Conservation (phyloP, 2,888 invertebrate species). For the Augiades crinisus region DNA sequence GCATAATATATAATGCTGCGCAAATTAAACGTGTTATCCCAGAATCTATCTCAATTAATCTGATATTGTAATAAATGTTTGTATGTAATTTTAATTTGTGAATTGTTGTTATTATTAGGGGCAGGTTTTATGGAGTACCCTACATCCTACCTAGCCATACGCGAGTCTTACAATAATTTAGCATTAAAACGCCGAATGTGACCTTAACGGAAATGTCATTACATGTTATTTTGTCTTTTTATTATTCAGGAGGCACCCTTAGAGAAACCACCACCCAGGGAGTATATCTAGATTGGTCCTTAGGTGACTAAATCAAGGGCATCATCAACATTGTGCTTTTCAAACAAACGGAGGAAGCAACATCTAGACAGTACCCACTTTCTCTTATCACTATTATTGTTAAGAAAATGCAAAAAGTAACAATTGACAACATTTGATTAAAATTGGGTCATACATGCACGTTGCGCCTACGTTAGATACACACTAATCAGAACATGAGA, state of each 20-base stretch:
- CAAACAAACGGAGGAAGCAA: slow-evolving; percentile 33
- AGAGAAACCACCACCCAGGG: slow-evolving; percentile 4
- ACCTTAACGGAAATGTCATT: neutral
- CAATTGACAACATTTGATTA: slow-evolving; percentile 35
- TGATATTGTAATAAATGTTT: too few species aligned
- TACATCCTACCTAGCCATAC: too few species aligned
- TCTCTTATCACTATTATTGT: slow-evolving; percentile 31
- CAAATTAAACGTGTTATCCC: too few species aligned
- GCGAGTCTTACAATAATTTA: too few species aligned
- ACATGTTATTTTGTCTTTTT: neutral
- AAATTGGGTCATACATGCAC: slow-evolving; percentile 14
- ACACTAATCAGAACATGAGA: slow-evolving; percentile 44
- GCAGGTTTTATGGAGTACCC: too few species aligned
- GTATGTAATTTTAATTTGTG: too few species aligned
- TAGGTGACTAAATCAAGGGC: slow-evolving; percentile 35
- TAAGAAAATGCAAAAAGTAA: slow-evolving; percentile 36
- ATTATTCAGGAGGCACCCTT: slow-evolving; percentile 2
- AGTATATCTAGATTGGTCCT: slow-evolving; percentile 33
- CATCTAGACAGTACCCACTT: slow-evolving; percentile 17
- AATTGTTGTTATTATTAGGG: too few species aligned
- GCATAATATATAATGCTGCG: too few species aligned
- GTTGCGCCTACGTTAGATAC: slow-evolving; percentile 11
- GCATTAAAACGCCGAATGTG: too few species aligned
- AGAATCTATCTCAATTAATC: too few species aligned
- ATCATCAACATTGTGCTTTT: slow-evolving; percentile 25